phyloP scores from a whole-genome alignment of 2,888 invertebrate genomes.

The Epirrita christyi region DNA sequence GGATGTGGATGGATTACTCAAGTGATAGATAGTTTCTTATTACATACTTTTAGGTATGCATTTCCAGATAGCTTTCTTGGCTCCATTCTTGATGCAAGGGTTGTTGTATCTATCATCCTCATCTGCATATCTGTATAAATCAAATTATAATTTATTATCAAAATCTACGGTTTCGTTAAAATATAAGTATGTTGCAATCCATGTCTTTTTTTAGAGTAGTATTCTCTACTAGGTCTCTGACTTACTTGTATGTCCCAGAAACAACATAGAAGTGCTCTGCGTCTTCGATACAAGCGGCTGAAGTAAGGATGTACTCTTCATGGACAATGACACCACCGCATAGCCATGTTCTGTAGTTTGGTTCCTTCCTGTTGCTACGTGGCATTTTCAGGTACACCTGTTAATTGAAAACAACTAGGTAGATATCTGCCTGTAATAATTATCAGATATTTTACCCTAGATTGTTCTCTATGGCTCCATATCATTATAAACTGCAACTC shows the following conservation, averaged over 20 bases:
- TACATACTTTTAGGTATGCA: slow-evolving; percentile 74
- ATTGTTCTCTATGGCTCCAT: too few species aligned
- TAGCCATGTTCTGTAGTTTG: slow-evolving; percentile 62
- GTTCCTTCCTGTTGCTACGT: slow-evolving; percentile 52
- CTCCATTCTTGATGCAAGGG: slow-evolving; percentile 72
- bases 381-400: slow-evolving; percentile 71
- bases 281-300: slow-evolving; percentile 73
- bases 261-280: slow-evolving; percentile 72
- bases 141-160: neutral
- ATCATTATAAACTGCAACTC: too few species aligned
- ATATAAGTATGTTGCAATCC: neutral
- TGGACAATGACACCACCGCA: slow-evolving; percentile 72
- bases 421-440: too few species aligned
- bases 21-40: too few species aligned
- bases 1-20: too few species aligned
- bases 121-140: slow-evolving; percentile 58
- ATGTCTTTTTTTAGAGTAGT: neutral
- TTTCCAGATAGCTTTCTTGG: slow-evolving; percentile 76
- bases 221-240: neutral
- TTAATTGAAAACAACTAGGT: neutral
- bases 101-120: slow-evolving; percentile 68
- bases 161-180: neutral
- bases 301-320: slow-evolving; percentile 71
- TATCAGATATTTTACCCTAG: too few species aligned
- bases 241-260: slow-evolving; percentile 72